Evolutionary conservation across 53 echinoderm and acorn worm genomes (phyloP).

Genomic region (Apostichopus leukothele): DNA sequence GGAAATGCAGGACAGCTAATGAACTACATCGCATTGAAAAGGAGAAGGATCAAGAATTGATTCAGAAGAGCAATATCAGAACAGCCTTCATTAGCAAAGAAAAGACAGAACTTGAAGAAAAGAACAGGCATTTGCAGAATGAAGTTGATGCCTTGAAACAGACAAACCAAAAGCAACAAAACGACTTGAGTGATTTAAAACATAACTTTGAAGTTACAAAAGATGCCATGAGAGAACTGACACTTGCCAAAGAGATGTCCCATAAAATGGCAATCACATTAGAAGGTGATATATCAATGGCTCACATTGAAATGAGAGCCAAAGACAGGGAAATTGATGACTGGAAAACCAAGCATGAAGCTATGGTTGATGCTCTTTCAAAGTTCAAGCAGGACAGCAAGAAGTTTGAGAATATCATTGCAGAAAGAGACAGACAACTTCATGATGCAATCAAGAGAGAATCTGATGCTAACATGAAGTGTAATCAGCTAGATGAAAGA

Average conservation of each 20-base stretch:
- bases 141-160: background rate
- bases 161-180: background rate
- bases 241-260: background rate
- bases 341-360: conserved; percentile 1
- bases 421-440: background rate
- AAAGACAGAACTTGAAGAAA: background rate
- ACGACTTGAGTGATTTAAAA: background rate
- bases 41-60: background rate
- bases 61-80: background rate
- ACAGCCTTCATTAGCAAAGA: background rate
- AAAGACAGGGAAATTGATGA: background rate
- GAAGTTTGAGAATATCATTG: background rate
- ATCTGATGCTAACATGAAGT: background rate
- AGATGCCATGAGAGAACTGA: background rate
- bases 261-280: background rate
- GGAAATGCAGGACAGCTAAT: background rate
- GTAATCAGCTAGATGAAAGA: background rate
- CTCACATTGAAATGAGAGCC: background rate
- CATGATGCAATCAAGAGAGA: background rate
- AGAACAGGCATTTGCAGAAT: background rate
- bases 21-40: background rate
- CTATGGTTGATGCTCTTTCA: conserved; percentile 2
- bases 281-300: background rate
- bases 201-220: background rate
- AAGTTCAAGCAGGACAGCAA: background rate